Evolutionary conservation across 2,888 invertebrate species (phyloP), one percentile per base, ranked within the genome.

Genomic region (Andrena camellia): DNA sequence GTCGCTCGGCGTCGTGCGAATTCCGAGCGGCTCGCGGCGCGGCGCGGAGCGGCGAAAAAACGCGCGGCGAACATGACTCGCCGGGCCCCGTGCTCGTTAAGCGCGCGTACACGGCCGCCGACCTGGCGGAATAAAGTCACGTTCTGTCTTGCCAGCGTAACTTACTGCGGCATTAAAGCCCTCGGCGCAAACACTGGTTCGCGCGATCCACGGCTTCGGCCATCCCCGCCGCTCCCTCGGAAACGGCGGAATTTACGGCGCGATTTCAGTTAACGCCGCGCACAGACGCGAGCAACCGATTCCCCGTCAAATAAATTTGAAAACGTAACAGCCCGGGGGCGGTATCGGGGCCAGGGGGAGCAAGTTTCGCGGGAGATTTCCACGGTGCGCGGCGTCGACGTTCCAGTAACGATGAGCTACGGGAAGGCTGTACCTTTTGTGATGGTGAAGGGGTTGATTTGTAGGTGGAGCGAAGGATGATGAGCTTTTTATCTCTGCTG

Each of bases 91-190:
- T 57, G 77, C 82, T 86, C 74, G 86, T 81, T 84, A 89, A 82
- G 35, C 73, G 75, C 70, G 84, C 80, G 63, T 78, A 82, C 79
- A 74, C 60, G 33, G 29, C 68, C 69, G 73, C 62, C 74, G 68
- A 76, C 76, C 59, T 77, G 54, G 62, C 68, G 76, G 83, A 68
- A 84, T 84, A 83, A 75, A 85, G 78, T 86, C 86, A 83, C 83
- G 74, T 83, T 83, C 88, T 77, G 72, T 79, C 83, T 81, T 76
- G 48, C 69, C 50, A 60, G 50, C 75, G 59, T 68, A 72, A 83
- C 78, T 83, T 72, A 75, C 59, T 63, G 63, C 72, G 59, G 67
- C 77, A 68, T 74, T 78, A 71, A 78, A 75, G 70, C 66, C 31
- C 33, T 59, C 64, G 71, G 62, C 60, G 60, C 59, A 48, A 71